Conservation (phyloP, 2,113 vertebrate genomes). For the Pyrgilauda ruficollis region DNA sequence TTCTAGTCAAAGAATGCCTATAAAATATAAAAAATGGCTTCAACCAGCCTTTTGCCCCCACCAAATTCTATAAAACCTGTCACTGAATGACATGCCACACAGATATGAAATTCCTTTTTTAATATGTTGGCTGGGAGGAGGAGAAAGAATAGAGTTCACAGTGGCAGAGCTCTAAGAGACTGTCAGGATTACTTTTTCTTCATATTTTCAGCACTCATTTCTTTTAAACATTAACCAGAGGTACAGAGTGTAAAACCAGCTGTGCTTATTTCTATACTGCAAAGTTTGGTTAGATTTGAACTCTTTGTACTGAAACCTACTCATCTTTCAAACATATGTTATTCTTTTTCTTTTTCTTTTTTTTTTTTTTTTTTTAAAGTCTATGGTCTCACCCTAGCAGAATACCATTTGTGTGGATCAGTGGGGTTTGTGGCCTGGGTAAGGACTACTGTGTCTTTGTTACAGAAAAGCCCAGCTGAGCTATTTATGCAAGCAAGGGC, state of each 20-base stretch:
- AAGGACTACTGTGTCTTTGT: neutral
- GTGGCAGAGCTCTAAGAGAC: neutral
- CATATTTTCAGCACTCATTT: slow-evolving; percentile 14
- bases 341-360: too few relatives aligned
- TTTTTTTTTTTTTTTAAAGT: neutral
- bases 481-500: neutral
- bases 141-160: neutral
- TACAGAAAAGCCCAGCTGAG: neutral
- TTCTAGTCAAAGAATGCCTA: neutral
- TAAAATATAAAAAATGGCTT: neutral
- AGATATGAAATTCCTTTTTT: slow-evolving; percentile 9
- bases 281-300: neutral
- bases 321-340: slow-evolving; percentile 36
- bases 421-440: neutral
- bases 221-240: slow-evolving; percentile 30
- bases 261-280: slow-evolving; percentile 12
- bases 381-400: neutral
- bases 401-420: neutral
- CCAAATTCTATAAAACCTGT: neutral
- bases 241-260: slow-evolving; percentile 2
- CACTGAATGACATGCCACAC: neutral
- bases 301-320: neutral
- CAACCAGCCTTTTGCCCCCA: neutral
- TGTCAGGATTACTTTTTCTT: neutral
- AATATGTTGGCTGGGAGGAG: neutral